phyloP scores from a whole-genome alignment of 2,797 vertebrate species.

The Acanthis flammea region DNA sequence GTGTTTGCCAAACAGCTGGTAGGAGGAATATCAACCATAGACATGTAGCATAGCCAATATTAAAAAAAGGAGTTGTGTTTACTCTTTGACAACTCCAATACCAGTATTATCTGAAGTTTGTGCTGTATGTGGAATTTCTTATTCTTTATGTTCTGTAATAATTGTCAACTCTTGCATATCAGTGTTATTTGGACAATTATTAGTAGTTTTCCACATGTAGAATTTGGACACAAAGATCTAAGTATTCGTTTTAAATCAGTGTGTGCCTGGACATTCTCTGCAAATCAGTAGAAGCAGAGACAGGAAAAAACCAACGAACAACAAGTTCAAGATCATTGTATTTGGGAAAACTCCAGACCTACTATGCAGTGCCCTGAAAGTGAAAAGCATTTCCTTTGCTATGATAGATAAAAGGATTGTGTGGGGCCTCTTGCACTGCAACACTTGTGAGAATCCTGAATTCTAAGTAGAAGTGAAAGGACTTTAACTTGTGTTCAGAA shows the following conservation, averaged over 20 bases:
- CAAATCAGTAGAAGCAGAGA: background rate
- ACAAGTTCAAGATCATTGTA: background rate
- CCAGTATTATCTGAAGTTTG: background rate
- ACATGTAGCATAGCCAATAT: background rate
- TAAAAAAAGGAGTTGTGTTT: background rate
- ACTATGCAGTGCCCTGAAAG: background rate
- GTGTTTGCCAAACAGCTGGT: background rate
- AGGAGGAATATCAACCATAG: background rate
- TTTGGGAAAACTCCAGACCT: background rate
- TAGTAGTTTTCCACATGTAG: background rate
- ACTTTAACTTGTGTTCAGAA: slow-evolving; percentile 55
- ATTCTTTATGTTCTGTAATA: background rate
- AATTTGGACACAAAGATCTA: background rate
- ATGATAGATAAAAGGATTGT: background rate
- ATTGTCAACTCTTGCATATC: background rate
- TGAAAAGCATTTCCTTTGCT: background rate
- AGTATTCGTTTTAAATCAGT: background rate
- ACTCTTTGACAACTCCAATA: background rate
- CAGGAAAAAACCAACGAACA: background rate
- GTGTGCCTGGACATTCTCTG: background rate
- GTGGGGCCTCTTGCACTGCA: background rate
- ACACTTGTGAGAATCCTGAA: slow-evolving; percentile 31
- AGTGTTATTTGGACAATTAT: background rate
- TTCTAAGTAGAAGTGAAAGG: slow-evolving; percentile 66
- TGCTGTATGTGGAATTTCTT: background rate